These are phyloP conservation scores for Temnopleurus reevesii DNA, from an alignment of 53 echinoderm and acorn worm species.

Conservation along the genomic window DNA sequence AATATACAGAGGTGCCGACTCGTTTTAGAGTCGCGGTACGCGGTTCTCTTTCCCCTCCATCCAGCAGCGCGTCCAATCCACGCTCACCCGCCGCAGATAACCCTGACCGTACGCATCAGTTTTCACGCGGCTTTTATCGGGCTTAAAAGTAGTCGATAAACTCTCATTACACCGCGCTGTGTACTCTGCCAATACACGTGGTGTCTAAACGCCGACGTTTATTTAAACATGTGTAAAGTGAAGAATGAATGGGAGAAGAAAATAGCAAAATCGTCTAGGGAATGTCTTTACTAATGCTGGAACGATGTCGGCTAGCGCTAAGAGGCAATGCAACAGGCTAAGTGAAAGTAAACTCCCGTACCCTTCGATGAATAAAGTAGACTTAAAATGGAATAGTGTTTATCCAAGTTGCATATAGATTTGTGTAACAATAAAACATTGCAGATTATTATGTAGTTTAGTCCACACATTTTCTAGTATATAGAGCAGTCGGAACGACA, in stretches of 20 bases:
- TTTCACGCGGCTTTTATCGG: constrained; percentile 43
- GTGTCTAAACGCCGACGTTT: constrained; percentile 44
- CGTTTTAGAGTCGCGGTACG: constrained; percentile 40
- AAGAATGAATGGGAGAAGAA: constrained; percentile 25
- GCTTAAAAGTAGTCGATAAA: constrained; percentile 52
- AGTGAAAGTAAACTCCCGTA: constrained; percentile 11
- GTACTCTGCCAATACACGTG: constrained; percentile 19
- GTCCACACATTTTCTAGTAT: too few relatives aligned
- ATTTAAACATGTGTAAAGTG: constrained; percentile 58
- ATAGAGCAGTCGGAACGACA: too few relatives aligned
- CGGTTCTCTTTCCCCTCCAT: constrained; percentile 16
- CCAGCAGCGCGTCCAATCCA: constrained; percentile 1
- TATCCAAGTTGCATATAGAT: not conserved
- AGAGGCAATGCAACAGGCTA: constrained; percentile 39
- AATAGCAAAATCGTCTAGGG: constrained; percentile 47
- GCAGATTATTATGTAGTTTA: too few relatives aligned
- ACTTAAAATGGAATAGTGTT: not conserved
- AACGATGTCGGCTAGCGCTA: not conserved
- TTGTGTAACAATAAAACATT: not conserved
- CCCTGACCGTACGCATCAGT: constrained; percentile 49
- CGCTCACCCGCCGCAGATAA: constrained; percentile 18
- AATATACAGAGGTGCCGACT: constrained; percentile 53
- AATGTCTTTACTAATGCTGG: constrained; percentile 38
- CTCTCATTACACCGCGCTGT: constrained; percentile 39
- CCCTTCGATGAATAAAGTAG: constrained; percentile 22